These are phyloP conservation scores for Cacatua alba DNA, from an alignment of 2,113 vertebrate genomes.

Conservation along the genomic window DNA sequence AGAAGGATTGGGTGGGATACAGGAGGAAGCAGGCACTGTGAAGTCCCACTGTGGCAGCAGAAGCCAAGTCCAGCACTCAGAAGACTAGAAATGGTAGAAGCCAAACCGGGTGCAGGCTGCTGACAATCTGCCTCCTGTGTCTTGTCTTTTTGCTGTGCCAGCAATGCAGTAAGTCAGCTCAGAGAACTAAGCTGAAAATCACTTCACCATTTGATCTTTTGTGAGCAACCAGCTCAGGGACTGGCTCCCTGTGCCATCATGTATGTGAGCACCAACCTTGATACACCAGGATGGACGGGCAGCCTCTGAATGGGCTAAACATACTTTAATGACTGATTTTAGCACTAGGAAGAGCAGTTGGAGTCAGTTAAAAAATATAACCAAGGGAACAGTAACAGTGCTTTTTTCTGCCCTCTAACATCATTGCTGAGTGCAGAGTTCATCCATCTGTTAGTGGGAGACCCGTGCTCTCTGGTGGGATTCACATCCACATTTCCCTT, in stretches of 20 bases:
- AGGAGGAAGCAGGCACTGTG: neutral
- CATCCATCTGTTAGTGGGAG: neutral
- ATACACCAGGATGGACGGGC: neutral
- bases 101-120: neutral
- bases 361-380: neutral
- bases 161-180: neutral
- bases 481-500: neutral
- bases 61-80: neutral
- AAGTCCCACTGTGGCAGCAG: neutral
- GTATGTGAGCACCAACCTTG: neutral
- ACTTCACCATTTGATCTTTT: neutral
- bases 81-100: neutral
- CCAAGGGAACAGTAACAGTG: neutral
- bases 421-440: neutral
- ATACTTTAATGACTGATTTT: neutral
- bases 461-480: neutral
- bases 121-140: rapidly evolving
- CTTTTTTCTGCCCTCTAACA: neutral
- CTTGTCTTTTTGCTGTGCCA: neutral
- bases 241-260: neutral
- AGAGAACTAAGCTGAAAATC: neutral
- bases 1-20: neutral
- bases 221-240: neutral
- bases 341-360: neutral
- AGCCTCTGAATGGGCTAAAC: neutral